Conservation (phyloP, 2,888 invertebrate genomes). For the Drosophila incognita region DNA sequence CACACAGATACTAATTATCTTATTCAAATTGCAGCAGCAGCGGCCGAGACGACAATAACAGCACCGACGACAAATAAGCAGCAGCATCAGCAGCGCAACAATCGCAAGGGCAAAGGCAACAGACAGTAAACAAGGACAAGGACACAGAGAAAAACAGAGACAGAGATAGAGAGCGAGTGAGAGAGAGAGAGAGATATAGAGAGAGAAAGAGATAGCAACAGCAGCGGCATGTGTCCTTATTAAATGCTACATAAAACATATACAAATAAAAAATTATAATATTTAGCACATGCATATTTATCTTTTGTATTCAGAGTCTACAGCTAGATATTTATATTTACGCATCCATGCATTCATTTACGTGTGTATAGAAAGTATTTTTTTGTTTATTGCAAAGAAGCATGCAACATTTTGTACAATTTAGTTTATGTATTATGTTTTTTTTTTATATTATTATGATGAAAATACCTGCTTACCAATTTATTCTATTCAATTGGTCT, state of each 20-base stretch:
- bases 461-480: constrained; percentile 15
- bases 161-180: too few relatives aligned
- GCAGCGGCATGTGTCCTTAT: constrained; percentile 32
- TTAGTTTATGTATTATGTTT: constrained; percentile 32
- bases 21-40: constrained; percentile 29
- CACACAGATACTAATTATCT: background rate
- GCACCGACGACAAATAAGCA: constrained; percentile 49
- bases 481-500: constrained; percentile 20
- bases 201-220: background rate
- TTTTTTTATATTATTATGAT: constrained; percentile 1
- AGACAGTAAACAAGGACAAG: constrained; percentile 27
- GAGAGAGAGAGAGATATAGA: too few relatives aligned
- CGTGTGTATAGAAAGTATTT: constrained; percentile 1
- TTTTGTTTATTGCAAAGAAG: constrained; percentile 13
- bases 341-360: background rate
- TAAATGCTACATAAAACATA: constrained; percentile 37
- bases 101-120: constrained; percentile 52
- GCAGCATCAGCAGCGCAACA: constrained; percentile 35
- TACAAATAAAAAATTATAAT: constrained; percentile 21
- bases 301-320: constrained; percentile 9
- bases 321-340: background rate
- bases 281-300: constrained; percentile 15
- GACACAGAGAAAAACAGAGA: background rate
- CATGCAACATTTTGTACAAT: constrained; percentile 50
- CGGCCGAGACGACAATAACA: constrained; percentile 23